A percentile compares a stretch with the other conserved stretches of the same genome.
phyloP scores from a whole-genome alignment of 2,888 invertebrate genomes.

The Eupsilia transversa region DNA sequence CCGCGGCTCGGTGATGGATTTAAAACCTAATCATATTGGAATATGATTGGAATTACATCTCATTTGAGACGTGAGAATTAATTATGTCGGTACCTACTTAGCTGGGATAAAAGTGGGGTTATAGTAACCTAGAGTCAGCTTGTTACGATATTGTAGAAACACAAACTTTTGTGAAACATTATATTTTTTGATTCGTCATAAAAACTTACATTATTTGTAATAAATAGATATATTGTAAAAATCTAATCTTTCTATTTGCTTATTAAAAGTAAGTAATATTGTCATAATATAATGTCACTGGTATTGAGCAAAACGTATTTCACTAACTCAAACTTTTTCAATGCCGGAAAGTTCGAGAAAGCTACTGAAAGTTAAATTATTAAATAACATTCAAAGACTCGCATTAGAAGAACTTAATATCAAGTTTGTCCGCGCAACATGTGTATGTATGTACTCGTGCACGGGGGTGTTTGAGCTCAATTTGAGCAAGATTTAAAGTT shows the following conservation, averaged over 20 bases:
- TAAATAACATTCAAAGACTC: conserved; percentile 37
- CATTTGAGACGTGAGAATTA: conserved; percentile 25
- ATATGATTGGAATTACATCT: conserved; percentile 49
- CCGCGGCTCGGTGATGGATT: conserved; percentile 50
- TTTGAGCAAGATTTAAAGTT: background rate
- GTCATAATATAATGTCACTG: background rate
- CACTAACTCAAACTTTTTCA: conserved; percentile 29
- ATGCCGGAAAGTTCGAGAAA: conserved; percentile 9
- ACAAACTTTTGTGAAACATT: background rate
- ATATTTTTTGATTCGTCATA: conserved; percentile 25
- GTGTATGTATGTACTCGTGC: background rate
- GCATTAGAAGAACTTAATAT: conserved; percentile 16
- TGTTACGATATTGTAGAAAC: background rate
- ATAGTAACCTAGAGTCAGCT: too few relatives aligned
- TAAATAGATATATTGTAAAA: conserved; percentile 35
- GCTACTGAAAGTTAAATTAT: conserved; percentile 31
- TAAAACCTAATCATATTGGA: conserved; percentile 56
- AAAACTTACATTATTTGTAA: conserved; percentile 26
- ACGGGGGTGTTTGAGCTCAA: background rate
- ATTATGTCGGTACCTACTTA: conserved; percentile 1
- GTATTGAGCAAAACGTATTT: too few relatives aligned
- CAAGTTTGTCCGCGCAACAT: conserved; percentile 17
- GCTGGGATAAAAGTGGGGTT: too few relatives aligned
- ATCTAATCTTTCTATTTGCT: conserved; percentile 32
- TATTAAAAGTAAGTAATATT: conserved; percentile 3